A percentile compares a stretch with the other conserved stretches of the same genome.
phyloP scores from a whole-genome alignment of 2,888 invertebrate genomes.

The Adela reaumurella region DNA sequence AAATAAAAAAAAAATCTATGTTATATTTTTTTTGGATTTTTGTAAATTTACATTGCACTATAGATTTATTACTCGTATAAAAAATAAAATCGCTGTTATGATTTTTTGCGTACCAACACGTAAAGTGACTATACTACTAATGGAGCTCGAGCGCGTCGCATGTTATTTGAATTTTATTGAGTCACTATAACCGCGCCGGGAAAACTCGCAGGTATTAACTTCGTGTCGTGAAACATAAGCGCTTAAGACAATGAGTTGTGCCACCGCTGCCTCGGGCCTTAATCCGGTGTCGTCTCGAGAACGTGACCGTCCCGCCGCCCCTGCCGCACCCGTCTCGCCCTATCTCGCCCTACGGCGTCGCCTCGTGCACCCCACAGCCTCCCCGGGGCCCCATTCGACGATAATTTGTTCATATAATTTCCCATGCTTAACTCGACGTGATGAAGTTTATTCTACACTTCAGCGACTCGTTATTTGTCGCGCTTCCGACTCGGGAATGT shows the following conservation, averaged over 20 bases:
- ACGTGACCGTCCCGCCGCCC: conserved; percentile 9
- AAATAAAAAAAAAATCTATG: no score
- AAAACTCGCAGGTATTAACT: conserved; percentile 22
- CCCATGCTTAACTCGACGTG: conserved; percentile 49
- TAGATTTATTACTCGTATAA: no score
- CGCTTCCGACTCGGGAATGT: conserved; percentile 41
- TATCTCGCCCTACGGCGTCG: conserved; percentile 1
- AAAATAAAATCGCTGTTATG: no score
- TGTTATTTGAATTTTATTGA: conserved; percentile 12
- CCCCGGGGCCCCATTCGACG: conserved; percentile 28
- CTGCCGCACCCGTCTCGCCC: not conserved
- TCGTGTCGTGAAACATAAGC: conserved; percentile 22
- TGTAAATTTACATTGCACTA: no score
- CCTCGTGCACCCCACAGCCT: not conserved
- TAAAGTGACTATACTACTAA: no score
- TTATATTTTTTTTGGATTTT: no score
- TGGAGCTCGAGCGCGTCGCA: not conserved
- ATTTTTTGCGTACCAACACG: no score
- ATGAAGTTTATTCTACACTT: conserved; percentile 55
- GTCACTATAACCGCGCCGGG: conserved; percentile 8
- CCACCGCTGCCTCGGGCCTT: conserved; percentile 25
- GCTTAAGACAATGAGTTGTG: conserved; percentile 23
- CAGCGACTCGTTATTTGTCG: conserved; percentile 41
- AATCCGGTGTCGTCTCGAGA: conserved; percentile 17
- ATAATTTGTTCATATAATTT: conserved; percentile 55